Percentiles rank a stretch among this genome's conserved stretches.
phyloP scores from a whole-genome alignment of 2,797 vertebrate genomes.

The Poecilia wingei region DNA sequence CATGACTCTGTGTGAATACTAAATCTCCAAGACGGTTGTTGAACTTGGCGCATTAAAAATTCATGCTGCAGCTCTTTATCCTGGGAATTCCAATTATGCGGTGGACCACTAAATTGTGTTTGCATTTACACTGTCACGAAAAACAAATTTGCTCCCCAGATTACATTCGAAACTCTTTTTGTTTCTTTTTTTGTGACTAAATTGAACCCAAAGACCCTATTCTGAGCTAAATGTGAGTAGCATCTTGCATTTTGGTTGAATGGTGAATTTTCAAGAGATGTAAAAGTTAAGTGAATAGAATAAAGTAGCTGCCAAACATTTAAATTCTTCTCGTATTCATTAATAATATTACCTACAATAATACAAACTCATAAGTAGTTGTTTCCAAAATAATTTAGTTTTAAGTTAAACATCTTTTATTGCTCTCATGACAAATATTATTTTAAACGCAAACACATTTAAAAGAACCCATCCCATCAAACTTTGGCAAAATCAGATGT shows the following conservation, averaged over 20 bases:
- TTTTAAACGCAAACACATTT: background rate
- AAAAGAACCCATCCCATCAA: background rate
- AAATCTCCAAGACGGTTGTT: background rate
- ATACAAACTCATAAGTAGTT: background rate
- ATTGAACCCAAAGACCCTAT: background rate
- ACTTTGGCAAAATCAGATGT: background rate
- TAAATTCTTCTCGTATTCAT: background rate
- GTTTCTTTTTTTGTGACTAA: background rate
- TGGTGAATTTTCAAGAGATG: too few species aligned
- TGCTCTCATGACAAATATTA: background rate
- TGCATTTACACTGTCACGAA: background rate
- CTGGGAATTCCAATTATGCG: background rate
- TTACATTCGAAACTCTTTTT: background rate
- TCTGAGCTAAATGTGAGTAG: background rate
- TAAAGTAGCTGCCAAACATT: background rate
- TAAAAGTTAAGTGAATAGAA: background rate
- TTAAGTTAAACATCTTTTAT: background rate
- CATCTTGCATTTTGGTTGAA: background rate
- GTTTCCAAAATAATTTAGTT: background rate
- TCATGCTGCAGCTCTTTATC: background rate
- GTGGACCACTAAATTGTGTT: background rate
- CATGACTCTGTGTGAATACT: conserved; percentile 3
- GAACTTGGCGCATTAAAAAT: background rate
- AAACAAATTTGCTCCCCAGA: background rate
- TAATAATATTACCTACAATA: background rate